These are phyloP conservation scores for Chaetogeoica ovagalla DNA, from an alignment of 2,888 invertebrate genomes.

Conservation along the genomic window DNA sequence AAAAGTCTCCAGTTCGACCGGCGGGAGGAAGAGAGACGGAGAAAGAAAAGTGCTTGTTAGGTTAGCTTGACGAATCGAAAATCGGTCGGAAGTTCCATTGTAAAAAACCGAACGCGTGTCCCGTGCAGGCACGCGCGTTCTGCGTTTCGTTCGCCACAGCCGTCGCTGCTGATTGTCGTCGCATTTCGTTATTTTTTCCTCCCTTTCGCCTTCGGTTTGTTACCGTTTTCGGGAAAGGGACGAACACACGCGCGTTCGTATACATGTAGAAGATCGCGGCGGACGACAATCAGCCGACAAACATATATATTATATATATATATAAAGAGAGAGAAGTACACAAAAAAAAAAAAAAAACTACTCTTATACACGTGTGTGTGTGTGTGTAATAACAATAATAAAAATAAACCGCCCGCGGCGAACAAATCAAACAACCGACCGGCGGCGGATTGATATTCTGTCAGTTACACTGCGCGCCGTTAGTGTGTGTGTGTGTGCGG, in stretches of 20 bases:
- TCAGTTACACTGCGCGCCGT: conserved; percentile 37
- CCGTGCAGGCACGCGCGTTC: conserved; percentile 9
- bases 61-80: conserved; percentile 15
- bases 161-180: conserved; percentile 27
- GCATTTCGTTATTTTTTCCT: not conserved
- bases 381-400: conserved; percentile 1
- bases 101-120: conserved; percentile 43
- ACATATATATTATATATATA: conserved; percentile 4
- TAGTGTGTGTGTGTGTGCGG: not conserved
- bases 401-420: conserved; percentile 48
- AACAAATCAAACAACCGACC: conserved; percentile 50
- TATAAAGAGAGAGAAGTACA: not conserved
- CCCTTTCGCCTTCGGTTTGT: conserved; percentile 8
- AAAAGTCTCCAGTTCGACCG: no score
- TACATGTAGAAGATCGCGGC: conserved; percentile 4
- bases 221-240: conserved; percentile 33
- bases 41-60: conserved; percentile 37
- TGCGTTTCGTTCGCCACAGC: not conserved
- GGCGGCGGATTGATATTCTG: conserved; percentile 53
- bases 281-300: conserved; percentile 45
- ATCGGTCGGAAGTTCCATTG: conserved; percentile 35
- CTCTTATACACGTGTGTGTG: not conserved
- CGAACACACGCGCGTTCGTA: not conserved
- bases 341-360: conserved; percentile 1
- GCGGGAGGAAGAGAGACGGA: not conserved